Conservation (phyloP, 2,113 vertebrate species). For the Pica pica region DNA sequence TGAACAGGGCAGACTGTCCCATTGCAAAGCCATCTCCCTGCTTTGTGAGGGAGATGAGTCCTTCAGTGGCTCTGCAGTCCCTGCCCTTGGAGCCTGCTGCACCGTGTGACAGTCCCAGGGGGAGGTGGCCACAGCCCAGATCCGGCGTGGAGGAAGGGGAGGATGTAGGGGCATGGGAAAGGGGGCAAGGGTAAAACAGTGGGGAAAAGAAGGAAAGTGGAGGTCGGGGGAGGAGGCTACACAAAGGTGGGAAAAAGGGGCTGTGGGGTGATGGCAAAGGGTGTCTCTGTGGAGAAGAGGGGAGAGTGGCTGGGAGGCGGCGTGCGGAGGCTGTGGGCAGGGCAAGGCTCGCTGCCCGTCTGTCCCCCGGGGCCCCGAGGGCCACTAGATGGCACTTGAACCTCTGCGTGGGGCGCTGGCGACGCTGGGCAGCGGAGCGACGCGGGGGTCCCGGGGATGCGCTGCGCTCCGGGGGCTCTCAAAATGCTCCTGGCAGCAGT, state of each 20-base stretch:
- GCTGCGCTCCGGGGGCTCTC: not conserved
- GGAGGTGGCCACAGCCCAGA: not conserved
- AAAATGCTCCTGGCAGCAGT: not conserved
- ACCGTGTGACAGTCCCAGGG: rapidly evolving
- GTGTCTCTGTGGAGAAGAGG: not conserved
- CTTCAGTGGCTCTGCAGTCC: not conserved
- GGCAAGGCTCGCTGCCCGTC: not conserved
- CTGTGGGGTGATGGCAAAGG: not conserved
- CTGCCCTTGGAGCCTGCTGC: not conserved
- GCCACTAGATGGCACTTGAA: constrained; percentile 38
- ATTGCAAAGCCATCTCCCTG: not conserved
- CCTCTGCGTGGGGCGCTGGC: not conserved
- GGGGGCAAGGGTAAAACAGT: rapidly evolving
- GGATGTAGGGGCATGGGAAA: rapidly evolving
- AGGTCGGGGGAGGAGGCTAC: not conserved
- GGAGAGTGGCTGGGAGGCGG: not conserved
- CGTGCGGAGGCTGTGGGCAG: rapidly evolving
- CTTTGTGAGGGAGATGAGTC: not conserved
- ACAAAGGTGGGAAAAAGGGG: too few species aligned
- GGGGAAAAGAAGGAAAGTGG: not conserved
- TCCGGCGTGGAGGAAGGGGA: not conserved
- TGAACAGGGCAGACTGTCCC: not conserved
- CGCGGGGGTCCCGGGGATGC: not conserved
- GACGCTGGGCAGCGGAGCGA: not conserved
- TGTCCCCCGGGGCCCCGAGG: not conserved